These are phyloP conservation scores for Crotalus tigris DNA, from an alignment of 2,113 vertebrate species.

Conservation along the genomic window DNA sequence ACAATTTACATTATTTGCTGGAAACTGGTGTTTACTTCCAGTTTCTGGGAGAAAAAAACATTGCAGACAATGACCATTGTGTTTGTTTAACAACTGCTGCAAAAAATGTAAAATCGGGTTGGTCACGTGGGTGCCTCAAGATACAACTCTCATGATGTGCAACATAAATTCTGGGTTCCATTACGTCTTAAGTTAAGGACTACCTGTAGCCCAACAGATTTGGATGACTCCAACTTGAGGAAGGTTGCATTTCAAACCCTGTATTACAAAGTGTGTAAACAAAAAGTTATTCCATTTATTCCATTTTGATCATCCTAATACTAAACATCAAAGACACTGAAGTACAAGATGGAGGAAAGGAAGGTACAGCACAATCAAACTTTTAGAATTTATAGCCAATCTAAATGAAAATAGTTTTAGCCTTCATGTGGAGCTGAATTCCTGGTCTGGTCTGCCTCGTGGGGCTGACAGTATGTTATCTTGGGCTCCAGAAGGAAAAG, in stretches of 20 bases:
- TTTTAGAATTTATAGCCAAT: background rate
- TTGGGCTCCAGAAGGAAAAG: background rate
- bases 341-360: background rate
- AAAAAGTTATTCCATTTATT: background rate
- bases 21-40: too few relatives aligned
- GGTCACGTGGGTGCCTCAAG: too few relatives aligned
- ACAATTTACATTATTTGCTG: too few relatives aligned
- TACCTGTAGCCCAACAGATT: background rate
- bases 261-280: background rate
- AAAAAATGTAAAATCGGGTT: too few relatives aligned
- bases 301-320: background rate
- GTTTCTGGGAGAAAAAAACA: too few relatives aligned
- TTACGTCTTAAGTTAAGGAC: too few relatives aligned
- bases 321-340: background rate
- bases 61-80: too few relatives aligned
- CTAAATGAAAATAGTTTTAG: background rate
- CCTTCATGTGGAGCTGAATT: background rate
- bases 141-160: too few relatives aligned
- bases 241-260: background rate
- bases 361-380: background rate
- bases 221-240: background rate
- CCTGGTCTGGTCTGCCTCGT: background rate
- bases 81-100: too few relatives aligned
- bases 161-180: too few relatives aligned
- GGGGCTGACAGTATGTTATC: background rate